Base-by-base conservation (phyloP, 2,888 invertebrate species). In the Luperina nickerlii region DNA sequence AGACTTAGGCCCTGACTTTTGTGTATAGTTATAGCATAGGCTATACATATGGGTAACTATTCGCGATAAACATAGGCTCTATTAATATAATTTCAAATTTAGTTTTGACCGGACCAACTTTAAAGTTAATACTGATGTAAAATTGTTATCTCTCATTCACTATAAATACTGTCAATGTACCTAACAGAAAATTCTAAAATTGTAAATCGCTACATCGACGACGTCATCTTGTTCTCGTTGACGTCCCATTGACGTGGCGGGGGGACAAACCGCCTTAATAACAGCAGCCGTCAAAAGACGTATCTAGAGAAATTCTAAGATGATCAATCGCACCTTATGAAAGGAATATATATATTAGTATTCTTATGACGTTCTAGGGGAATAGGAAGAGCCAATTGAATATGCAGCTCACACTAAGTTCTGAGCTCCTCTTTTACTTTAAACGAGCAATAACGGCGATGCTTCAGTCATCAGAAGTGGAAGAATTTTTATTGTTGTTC, bases 391-490 rank as follows among this genome's bases (percentile, higher is more conserved):
- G 57, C 81, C 84, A n/a, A 89, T 87, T 88, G 60, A 78, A 87
- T 87, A 88, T 88, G 88, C 88, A 83, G 84, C 87, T 89, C 89
- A 87, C 88, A 88, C 80, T 81, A 73, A 88, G 81, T 82, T 83
- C 85, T 86, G 79, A 88, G 87, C 86, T 84, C 78, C 81, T 78
- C 78, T 70, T 81, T 86, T 81, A 81, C 73, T 78, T 60, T 48
- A 42, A 74, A 68, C 74, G 82, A 82, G 84, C 79, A 87, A 86
- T 88, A 88, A 89, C 76, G 80, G 81, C 60, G 60, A 84, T 86
- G 80, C 76, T 87, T 81, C 79, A 88, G 81, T 87, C 86, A 78
- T 87, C 81, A 76, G 38, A 38, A 38, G 63, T 79, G 68, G 24
- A 74, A 71, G 78, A 78, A 74, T 79, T 88, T 82, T 82, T 76